A percentile compares a stretch with the other conserved stretches of the same genome.
phyloP scores from a whole-genome alignment of 2,888 invertebrate genomes.

The Toxonevra muliebris region DNA sequence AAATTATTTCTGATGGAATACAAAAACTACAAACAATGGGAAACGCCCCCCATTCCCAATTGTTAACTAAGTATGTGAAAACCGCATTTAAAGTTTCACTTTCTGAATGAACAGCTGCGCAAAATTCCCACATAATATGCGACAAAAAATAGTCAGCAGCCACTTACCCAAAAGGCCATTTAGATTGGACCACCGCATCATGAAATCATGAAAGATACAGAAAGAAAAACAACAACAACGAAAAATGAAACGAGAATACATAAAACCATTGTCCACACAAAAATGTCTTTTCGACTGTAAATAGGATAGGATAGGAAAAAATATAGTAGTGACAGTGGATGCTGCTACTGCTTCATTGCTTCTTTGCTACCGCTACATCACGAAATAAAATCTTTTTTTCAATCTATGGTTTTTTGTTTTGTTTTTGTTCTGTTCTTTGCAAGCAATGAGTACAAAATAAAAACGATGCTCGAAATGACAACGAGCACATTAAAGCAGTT shows the following conservation, averaged over 20 bases:
- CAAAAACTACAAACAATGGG: neutral
- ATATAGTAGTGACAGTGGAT: neutral
- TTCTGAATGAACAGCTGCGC: conserved; percentile 11
- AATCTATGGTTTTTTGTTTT: neutral
- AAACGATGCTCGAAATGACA: conserved; percentile 15
- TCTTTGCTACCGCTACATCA: neutral
- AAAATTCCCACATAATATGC: conserved; percentile 9
- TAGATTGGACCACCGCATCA: neutral
- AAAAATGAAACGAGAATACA: neutral
- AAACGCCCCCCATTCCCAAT: no score
- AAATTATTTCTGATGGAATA: neutral
- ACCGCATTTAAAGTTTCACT: conserved; percentile 15
- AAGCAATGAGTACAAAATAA: neutral
- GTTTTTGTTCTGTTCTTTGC: neutral
- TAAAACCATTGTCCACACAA: conserved; percentile 18
- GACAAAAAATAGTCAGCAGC: conserved; percentile 8
- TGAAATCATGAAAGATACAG: conserved; percentile 9
- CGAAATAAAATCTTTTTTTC: conserved; percentile 11
- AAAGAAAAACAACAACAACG: neutral
- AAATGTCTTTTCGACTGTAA: conserved; percentile 15
- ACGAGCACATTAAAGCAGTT: conserved; percentile 29
- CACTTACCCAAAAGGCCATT: conserved; percentile 10
- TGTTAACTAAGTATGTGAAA: neutral
- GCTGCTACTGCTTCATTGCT: no score
- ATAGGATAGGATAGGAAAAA: neutral